A percentile compares a stretch with the other conserved stretches of the same genome.
Conservation (phyloP, 2,888 invertebrate genomes). For the Epinotia nisella region DNA sequence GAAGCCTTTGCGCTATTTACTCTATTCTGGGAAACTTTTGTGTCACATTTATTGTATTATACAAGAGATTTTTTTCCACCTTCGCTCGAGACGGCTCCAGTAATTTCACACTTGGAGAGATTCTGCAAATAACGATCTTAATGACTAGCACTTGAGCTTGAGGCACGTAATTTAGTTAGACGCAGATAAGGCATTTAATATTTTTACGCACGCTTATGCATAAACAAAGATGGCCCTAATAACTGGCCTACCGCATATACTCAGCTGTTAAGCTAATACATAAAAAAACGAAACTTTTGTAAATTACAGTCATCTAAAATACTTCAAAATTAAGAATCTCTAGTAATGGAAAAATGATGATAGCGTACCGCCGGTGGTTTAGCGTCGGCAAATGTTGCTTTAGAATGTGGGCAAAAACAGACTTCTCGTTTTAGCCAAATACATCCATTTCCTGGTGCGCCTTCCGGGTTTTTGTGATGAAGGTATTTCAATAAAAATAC, state of each 20-base stretch:
- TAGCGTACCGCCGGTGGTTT: slow-evolving; percentile 42
- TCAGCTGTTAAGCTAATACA: neutral
- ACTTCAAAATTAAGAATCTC: slow-evolving; percentile 33
- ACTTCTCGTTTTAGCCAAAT: slow-evolving; percentile 54
- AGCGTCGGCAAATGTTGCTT: slow-evolving; percentile 52
- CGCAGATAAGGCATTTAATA: slow-evolving; percentile 7
- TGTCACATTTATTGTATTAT: slow-evolving; percentile 44
- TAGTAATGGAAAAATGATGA: slow-evolving; percentile 49
- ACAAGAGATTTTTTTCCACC: slow-evolving; percentile 32
- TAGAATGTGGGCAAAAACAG: slow-evolving; percentile 62
- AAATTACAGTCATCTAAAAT: slow-evolving; percentile 42
- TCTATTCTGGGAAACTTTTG: slow-evolving; percentile 48
- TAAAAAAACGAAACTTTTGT: slow-evolving; percentile 21
- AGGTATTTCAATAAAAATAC: slow-evolving; percentile 36
- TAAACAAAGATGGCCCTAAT: slow-evolving; percentile 17
- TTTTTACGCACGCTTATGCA: slow-evolving; percentile 1
- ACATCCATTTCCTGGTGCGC: slow-evolving; percentile 58
- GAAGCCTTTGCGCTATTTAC: slow-evolving; percentile 55
- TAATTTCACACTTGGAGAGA: slow-evolving; percentile 39
- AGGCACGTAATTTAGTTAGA: slow-evolving; percentile 15
- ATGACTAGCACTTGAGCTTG: slow-evolving; percentile 25
- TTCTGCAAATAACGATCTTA: slow-evolving; percentile 39
- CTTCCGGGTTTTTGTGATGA: slow-evolving; percentile 56
- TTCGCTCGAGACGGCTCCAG: slow-evolving; percentile 18
- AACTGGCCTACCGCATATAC: slow-evolving; percentile 5